Evolutionary conservation across 2,888 invertebrate species (phyloP).

Genomic region (Nemotelus nigrinus): DNA sequence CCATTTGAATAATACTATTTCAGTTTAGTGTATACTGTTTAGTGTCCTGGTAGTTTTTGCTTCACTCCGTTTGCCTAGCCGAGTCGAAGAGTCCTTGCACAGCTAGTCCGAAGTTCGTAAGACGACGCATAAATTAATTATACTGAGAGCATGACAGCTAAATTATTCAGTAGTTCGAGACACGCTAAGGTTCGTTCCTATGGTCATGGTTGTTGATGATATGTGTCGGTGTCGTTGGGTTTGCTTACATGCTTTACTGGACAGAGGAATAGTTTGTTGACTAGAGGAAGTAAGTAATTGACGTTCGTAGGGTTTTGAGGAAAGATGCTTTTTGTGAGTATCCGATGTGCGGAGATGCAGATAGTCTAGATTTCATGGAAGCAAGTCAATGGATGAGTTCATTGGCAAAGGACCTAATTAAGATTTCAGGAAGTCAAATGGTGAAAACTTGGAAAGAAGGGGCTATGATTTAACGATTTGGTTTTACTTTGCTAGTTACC

Average conservation of each 20-base stretch:
- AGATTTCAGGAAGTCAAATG: slow-evolving; percentile 7
- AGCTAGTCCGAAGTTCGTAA: slow-evolving; percentile 19
- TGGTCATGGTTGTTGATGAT: background rate
- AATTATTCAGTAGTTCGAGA: slow-evolving; percentile 38
- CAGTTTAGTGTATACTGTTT: too few relatives aligned
- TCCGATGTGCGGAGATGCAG: background rate
- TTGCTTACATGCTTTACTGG: background rate
- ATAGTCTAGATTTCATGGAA: slow-evolving; percentile 13
- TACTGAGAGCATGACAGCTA: slow-evolving; percentile 42
- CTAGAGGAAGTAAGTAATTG: too few relatives aligned
- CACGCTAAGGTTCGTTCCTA: slow-evolving; percentile 11
- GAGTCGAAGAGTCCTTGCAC: background rate
- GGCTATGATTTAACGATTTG: background rate
- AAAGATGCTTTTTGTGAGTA: background rate
- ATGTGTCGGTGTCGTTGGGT: background rate
- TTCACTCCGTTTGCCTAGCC: background rate
- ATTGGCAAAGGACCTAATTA: slow-evolving; percentile 7
- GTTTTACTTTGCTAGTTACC: too few relatives aligned
- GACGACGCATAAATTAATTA: slow-evolving; percentile 40
- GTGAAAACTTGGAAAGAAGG: background rate
- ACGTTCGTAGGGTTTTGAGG: too few relatives aligned
- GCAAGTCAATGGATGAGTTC: slow-evolving; percentile 4
- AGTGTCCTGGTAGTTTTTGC: background rate
- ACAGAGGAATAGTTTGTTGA: background rate
- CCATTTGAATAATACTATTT: background rate